Base-by-base conservation (phyloP, 2,113 vertebrate genomes). In the Parus major region DNA sequence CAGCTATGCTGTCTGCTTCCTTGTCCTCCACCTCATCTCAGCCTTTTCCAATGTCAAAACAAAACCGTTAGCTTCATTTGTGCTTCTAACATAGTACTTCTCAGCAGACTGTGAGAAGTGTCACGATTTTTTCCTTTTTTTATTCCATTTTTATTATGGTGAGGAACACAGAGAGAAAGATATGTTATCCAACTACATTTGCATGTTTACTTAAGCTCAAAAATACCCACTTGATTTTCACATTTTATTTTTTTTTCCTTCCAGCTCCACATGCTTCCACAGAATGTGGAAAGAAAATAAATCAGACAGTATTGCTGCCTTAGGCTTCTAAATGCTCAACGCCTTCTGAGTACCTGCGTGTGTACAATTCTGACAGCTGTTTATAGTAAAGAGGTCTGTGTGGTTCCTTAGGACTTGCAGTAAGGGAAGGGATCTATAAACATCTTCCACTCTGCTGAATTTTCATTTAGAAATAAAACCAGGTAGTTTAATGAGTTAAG, bases 211-310 rank as follows among this genome's bases (percentile, higher is more conserved):
- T 88, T 88, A 8, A 4, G 61, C 92, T 83, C 68, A 81, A 91
- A 91, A 93, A 96, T 80, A 93, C 10, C 47, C 20, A 42, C 60
- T 64, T n/a, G 76, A 66, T 94, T 93, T 94, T 96, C 76, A 88
- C 76, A 29, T 92, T 89, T 88, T 75, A 18, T 42, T 71, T 91
- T 68, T 92, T 90, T 91, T 91, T 80, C 29, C 44, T 47, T 73
- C 41, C 64, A 85, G 42, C 16, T 93, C 76, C 79, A 85, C 68
- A 80, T 50, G 69, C 72, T 92, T 84, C 69, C 69, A 94, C 1
- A 82, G 72, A 90, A 90, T 27, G 36, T 88, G 60, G 64, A 86
- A 90, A 82, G 76, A 83, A 94, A 96, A 86, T 73, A 95, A 81
- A 86, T 86, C 82, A 88, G 55, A 56, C 21, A 68, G 33, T 46